Percentiles rank a stretch among this genome's conserved stretches.
Evolutionary conservation across 2,888 invertebrate genomes (phyloP).

Genomic region (Choristoneura rosaceana): DNA sequence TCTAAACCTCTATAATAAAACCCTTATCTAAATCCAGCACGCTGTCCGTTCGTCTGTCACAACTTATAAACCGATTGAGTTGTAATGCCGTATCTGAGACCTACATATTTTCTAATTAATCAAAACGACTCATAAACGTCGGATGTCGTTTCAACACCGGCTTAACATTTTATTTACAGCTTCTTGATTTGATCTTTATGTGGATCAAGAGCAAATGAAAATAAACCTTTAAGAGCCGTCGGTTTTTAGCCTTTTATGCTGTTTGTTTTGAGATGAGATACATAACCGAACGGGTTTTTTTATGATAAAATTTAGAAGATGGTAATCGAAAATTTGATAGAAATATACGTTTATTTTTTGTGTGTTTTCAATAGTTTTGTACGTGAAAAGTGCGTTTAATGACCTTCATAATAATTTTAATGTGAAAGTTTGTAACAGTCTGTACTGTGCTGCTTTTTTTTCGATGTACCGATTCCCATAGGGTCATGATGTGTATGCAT

Average conservation of each 20-base stretch:
- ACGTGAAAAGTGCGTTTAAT: too few species aligned
- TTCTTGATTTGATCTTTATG: conserved; percentile 33
- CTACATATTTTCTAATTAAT: conserved; percentile 40
- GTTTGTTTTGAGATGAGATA: not conserved
- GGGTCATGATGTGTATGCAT: too few species aligned
- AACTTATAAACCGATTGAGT: conserved; percentile 40
- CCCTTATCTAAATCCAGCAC: conserved; percentile 33
- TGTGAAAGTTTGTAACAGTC: too few species aligned
- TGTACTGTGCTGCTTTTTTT: too few species aligned
- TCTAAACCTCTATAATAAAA: conserved; percentile 25
- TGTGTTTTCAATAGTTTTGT: too few species aligned
- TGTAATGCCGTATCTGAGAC: conserved; percentile 29
- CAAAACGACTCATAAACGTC: conserved; percentile 37
- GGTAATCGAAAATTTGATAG: too few species aligned
- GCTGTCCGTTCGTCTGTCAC: conserved; percentile 37
- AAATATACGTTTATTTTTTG: too few species aligned
- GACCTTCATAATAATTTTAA: too few species aligned
- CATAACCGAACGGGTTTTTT: not conserved
- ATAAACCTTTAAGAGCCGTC: conserved; percentile 1
- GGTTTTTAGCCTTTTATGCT: not conserved
- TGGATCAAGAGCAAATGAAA: conserved; percentile 6
- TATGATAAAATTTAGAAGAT: not conserved
- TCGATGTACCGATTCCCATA: too few species aligned
- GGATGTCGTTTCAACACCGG: conserved; percentile 37
- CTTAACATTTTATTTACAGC: conserved; percentile 29